Evolutionary conservation across 1,140 invertebrate species (phyloP), one percentile per base, ranked within the genome.

Genomic region (Zeugodacus cucurbitae): DNA sequence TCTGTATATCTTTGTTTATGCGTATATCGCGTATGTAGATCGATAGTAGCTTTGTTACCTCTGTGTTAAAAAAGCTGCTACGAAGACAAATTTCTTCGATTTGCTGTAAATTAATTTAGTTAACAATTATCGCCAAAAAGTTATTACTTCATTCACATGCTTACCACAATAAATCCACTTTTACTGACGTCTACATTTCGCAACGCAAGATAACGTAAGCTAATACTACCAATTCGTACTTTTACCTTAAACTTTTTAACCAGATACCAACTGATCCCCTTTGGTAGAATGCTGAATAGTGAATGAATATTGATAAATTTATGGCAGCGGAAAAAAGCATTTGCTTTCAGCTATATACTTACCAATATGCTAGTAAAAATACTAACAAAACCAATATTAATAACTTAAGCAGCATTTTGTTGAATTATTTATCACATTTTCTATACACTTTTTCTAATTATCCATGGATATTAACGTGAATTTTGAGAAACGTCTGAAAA

Each of bases 51-150:
- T 98, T 99, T 32, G 97, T 97, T 37, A 97, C 96, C 89, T 98
- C 97, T 14, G 97, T 97, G 92, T 97, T 98, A 87, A 98, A 95
- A 91, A 98, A 96, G 94, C 97, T 98, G 92, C 97, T 98, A 26
- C 97, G 95, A 87, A 98, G 95, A 90, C 97, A 96, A 87, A 98
- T 96, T 93, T 97, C 96, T 90, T 98, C 97, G 89, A 98, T 96
- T 94, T 97, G 96, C 97, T 98, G 90, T 54, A 89, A 95, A 94
- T 57, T 88, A 91, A 89, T 89, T 86, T 57, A 10, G n/a, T n/a
- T n/a, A n/a, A n/a, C n/a, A n/a, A n/a, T n/a, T n/a, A n/a, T n/a
- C n/a, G n/a, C n/a, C n/a, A n/a, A n/a, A n/a, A n/a, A n/a, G n/a
- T n/a, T n/a, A n/a, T n/a, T n/a, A n/a, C n/a, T n/a, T n/a, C n/a